Conservation (phyloP, 2,113 vertebrate species). For the Lontra canadensis region DNA sequence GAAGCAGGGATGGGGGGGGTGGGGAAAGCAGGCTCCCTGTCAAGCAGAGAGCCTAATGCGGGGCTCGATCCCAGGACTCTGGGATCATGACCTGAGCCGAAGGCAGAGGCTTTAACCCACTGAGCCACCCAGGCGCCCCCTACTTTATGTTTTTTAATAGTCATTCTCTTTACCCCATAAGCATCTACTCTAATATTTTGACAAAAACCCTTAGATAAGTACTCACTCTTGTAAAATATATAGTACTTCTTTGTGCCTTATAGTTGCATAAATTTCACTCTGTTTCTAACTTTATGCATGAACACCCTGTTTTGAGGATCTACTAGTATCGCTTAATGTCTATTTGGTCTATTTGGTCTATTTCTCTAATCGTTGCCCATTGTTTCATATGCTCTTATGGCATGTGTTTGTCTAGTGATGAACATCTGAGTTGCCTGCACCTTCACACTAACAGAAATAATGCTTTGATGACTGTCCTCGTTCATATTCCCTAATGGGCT, state of each 20-base stretch:
- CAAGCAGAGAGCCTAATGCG: no score
- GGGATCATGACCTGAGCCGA: no score
- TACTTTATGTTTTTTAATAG: neutral
- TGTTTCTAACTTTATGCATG: neutral
- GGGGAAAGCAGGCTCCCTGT: no score
- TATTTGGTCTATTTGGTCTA: neutral
- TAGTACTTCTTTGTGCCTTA: neutral
- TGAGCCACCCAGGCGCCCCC: neutral
- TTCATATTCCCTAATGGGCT: neutral
- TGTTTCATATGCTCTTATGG: neutral
- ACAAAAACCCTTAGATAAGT: neutral
- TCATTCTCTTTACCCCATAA: neutral
- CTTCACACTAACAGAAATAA: neutral
- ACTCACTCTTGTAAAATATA: neutral
- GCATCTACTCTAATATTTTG: neutral
- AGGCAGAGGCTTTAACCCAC: no score
- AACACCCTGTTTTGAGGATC: neutral
- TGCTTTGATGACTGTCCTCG: neutral
- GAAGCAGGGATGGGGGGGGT: no score
- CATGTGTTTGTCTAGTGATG: neutral
- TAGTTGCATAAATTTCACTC: neutral
- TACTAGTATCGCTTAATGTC: neutral
- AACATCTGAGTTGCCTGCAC: neutral
- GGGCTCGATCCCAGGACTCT: no score
- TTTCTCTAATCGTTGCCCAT: neutral